phyloP scores from a whole-genome alignment of 1,140 invertebrate species.

The Heliconius eleuchia region DNA sequence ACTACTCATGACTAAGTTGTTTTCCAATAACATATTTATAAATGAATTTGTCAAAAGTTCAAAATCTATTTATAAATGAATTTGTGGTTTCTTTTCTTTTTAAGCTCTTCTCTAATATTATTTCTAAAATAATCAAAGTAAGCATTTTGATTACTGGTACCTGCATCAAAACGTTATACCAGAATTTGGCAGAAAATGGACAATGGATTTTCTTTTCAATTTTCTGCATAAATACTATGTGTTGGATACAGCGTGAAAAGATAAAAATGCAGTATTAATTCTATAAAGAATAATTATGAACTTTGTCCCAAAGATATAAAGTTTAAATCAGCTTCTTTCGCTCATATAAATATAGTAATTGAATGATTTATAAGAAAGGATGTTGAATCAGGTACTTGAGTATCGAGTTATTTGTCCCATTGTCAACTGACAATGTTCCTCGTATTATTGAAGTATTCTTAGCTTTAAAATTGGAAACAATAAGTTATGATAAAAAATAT shows the following conservation, averaged over 20 bases:
- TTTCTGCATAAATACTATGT: too few relatives aligned
- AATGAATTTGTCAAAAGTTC: too few relatives aligned
- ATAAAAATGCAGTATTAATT: not conserved
- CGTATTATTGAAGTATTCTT: not conserved
- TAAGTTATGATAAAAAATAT: not conserved
- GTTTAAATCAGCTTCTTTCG: not conserved
- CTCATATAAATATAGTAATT: not conserved
- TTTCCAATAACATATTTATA: too few relatives aligned
- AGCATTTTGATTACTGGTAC: too few relatives aligned
- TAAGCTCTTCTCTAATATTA: too few relatives aligned
- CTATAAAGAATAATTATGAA: not conserved
- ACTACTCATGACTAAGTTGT: too few relatives aligned
- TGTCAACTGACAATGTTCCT: not conserved
- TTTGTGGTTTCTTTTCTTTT: too few relatives aligned
- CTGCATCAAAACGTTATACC: too few relatives aligned
- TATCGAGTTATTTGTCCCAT: not conserved
- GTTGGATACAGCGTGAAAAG: not conserved
- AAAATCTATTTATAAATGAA: too few relatives aligned
- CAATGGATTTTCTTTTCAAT: too few relatives aligned
- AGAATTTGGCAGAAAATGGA: too few relatives aligned
- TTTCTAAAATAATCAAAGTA: too few relatives aligned
- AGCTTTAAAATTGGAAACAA: constrained; percentile 1
- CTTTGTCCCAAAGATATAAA: not conserved
- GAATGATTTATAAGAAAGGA: constrained; percentile 8
- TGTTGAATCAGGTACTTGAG: not conserved